Evolutionary conservation across 2,888 invertebrate genomes (phyloP).

Genomic region (Hanleya hanleyi): DNA sequence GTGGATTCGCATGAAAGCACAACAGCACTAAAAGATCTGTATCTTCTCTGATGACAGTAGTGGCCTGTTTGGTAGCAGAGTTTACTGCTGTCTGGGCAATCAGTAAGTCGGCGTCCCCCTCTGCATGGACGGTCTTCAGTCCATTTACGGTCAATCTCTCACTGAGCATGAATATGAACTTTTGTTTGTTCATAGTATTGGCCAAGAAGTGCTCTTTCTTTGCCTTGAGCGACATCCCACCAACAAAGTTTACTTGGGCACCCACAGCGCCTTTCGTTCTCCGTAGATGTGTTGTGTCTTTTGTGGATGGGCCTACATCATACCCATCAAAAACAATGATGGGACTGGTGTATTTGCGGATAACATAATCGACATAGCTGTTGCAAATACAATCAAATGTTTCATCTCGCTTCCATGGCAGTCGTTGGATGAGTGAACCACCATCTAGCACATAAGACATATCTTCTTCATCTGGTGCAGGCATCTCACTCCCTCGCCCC

Average conservation of each 20-base stretch:
- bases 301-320: conserved; percentile 24
- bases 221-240: conserved; percentile 27
- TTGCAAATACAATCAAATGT: conserved; percentile 21
- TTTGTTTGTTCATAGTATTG: conserved; percentile 47
- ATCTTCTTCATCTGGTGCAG: neutral
- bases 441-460: conserved; percentile 29
- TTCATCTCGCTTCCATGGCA: conserved; percentile 23
- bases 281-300: conserved; percentile 32
- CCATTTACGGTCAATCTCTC: conserved; percentile 21
- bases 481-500: neutral
- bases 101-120: conserved; percentile 48
- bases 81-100: conserved; percentile 43
- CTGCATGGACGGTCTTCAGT: conserved; percentile 32
- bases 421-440: conserved; percentile 28
- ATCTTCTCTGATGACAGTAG: conserved; percentile 34
- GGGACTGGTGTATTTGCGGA: conserved; percentile 6
- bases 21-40: conserved; percentile 40
- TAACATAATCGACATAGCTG: conserved; percentile 21
- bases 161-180: conserved; percentile 39
- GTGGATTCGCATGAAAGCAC: conserved; percentile 7
- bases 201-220: conserved; percentile 47
- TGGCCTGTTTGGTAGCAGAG: conserved; percentile 12
- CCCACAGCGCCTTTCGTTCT: conserved; percentile 22
- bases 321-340: conserved; percentile 43
- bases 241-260: conserved; percentile 34